These are phyloP conservation scores for Ophonus ardosiacus DNA, from an alignment of 2,888 invertebrate genomes.

Conservation along the genomic window DNA sequence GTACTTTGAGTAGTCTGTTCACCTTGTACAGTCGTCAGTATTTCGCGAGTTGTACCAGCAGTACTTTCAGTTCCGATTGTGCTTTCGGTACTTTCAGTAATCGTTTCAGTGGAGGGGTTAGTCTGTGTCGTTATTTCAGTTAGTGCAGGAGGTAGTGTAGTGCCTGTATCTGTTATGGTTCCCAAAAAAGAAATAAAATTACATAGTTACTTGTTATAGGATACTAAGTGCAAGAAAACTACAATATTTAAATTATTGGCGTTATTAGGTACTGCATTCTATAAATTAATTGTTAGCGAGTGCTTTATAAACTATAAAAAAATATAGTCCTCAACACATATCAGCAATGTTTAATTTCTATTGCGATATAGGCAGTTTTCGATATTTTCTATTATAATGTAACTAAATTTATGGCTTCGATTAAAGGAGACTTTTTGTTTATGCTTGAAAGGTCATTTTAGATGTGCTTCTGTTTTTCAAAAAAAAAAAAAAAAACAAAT, in stretches of 20 bases:
- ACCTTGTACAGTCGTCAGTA: neutral
- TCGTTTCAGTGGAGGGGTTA: slow-evolving; percentile 65
- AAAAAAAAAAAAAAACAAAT: too few relatives aligned
- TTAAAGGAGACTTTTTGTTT: too few relatives aligned
- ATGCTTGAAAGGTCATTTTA: too few relatives aligned
- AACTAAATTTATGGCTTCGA: too few relatives aligned
- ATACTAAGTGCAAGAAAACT: slow-evolving; percentile 30
- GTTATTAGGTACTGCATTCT: slow-evolving; percentile 10
- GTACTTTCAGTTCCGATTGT: slow-evolving; percentile 70
- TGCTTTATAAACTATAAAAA: neutral
- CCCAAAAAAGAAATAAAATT: slow-evolving; percentile 61
- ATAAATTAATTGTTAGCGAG: neutral
- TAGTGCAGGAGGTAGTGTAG: slow-evolving; percentile 74
- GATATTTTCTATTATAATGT: too few relatives aligned
- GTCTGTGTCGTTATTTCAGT: slow-evolving; percentile 71
- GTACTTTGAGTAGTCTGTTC: neutral
- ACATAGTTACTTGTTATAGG: slow-evolving; percentile 59
- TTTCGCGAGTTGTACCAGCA: slow-evolving; percentile 62
- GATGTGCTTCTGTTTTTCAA: too few relatives aligned
- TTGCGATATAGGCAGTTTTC: too few relatives aligned
- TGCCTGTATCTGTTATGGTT: slow-evolving; percentile 74
- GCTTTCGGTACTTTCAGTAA: slow-evolving; percentile 64
- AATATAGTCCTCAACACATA: neutral
- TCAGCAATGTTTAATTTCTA: too few relatives aligned
- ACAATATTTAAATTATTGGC: slow-evolving; percentile 44